Base-by-base conservation (phyloP, 2,888 invertebrate genomes). In the Eristalis tenax region DNA sequence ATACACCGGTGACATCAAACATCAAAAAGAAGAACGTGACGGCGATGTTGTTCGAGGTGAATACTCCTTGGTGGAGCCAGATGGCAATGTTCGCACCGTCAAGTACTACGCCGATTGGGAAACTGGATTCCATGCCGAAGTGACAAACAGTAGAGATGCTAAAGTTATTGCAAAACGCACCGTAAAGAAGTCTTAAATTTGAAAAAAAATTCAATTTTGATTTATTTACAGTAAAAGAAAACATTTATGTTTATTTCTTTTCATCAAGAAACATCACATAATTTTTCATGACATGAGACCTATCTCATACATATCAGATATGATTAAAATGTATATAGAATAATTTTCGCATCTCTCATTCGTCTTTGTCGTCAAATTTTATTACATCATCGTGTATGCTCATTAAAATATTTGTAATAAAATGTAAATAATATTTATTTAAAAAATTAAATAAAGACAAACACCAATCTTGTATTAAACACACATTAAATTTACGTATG, bases 81-180 rank as follows among this genome's bases (percentile, higher is more conserved):
- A 96, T 93, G 96, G 96, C 78, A 95, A 96, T 88, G 95, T 96
- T 78, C 94, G 96, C 89, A 96, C 96, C 2, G 96, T 96, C 80
- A 94, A 95, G 93, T 96, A 96, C 93, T 94, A 95, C 78, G 96
- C 96, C 77, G 96, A 96, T 92, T 96, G 96, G 96, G 95, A 96
- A 92, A 96, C 95, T 89, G 96, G 96, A 90, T 96, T 96, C 94
- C 96, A 96, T 92, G 96, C 96, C 83, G 94, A 95, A 91, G 96
- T 96, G 68, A 95, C 94, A 92, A 96, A 96, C 92, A 95, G 94
- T 93, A 94, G 94, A 92, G 94, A 95, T 93, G 90, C 91, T 61
- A 93, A 93, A 90, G 89, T 90, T 70, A 90, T 93, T 89, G 91
- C 90, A 81, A 93, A 93, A 89, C 92, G 93, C 28, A 89, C 89